A percentile compares a stretch with the other conserved stretches of the same genome.
Conservation (phyloP, 30 jellyfish, hydroid and myxozoan genomes). For the Aurelia aurita region DNA sequence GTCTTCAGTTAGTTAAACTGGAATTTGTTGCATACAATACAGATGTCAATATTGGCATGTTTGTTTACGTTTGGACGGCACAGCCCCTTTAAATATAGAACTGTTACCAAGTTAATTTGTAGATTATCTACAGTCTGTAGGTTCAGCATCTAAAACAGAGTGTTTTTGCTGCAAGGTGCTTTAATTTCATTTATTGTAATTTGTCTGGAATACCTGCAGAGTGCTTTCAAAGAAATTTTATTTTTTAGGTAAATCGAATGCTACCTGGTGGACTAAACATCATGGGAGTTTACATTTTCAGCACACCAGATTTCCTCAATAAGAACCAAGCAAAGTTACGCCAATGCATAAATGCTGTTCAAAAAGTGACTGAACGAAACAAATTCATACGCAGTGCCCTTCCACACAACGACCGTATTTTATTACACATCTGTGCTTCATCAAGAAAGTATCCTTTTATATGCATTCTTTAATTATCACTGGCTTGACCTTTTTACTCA, state of each 20-base stretch:
- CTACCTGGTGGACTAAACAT: conserved; percentile 92
- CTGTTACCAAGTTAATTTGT: too few relatives aligned
- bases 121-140: too few relatives aligned
- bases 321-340: conserved; percentile 69
- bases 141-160: too few relatives aligned
- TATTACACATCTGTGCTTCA: conserved; percentile 80
- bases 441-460: conserved; percentile 81
- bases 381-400: conserved; percentile 41
- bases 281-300: conserved; percentile 74
- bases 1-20: too few relatives aligned
- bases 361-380: conserved; percentile 68
- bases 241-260: conserved; percentile 81
- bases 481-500: too few relatives aligned
- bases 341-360: conserved; percentile 69
- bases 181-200: neutral
- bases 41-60: too few relatives aligned
- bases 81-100: too few relatives aligned
- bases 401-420: conserved; percentile 74
- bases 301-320: conserved; percentile 74
- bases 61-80: too few relatives aligned
- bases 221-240: neutral
- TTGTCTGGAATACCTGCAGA: neutral
- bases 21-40: too few relatives aligned
- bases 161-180: neutral
- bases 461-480: too few relatives aligned